Base-by-base conservation (phyloP, 2,888 invertebrate species). In the Drosophila cognata region DNA sequence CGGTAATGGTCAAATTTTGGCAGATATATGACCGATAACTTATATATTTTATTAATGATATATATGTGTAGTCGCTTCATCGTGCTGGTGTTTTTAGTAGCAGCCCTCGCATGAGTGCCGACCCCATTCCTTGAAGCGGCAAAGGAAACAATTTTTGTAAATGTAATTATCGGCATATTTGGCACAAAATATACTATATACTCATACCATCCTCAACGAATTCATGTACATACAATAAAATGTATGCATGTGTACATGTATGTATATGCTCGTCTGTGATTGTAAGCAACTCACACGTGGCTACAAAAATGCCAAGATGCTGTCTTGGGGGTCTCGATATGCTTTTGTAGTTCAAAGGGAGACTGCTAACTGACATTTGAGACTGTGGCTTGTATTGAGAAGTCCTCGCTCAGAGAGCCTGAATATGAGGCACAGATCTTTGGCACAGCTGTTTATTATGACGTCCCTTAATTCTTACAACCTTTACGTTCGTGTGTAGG, bases 91-190 rank as follows among this genome's bases (percentile, higher is more conserved):
- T 6, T 25, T 62, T 60, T 33, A 50, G 2, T 8, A 7, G 13
- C 78, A 4, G 18, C 82, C 79, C 78, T 79, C 78, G 81, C 55
- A 16, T 4, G 10, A 8, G 31, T 25, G 50, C 11, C 7, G 13
- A 11, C 38, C 48, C 31, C 66, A 29, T 29, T 50, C 55, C 18
- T 29, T 51, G 50, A 43, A 53, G 48, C n/a, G 29, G 69, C 43
- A 78, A 56, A 67, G 46, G 57, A 71, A 82, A 79, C 67, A 74
- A 66, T 79, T 80, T 83, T 71, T 82, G 62, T 51, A 78, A 87
- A 87, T 84, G 91, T 87, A 87, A 87, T 87, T 87, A 87, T 87
- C 87, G 89, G 71, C 84, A 90, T 89, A 81, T 89, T 84, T 84
- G 77, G 69, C 73, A 72, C 56, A 73, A 75, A 77, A 71, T 71